Conservation (phyloP, 1,140 invertebrate species). For the Helicoverpa zea region DNA sequence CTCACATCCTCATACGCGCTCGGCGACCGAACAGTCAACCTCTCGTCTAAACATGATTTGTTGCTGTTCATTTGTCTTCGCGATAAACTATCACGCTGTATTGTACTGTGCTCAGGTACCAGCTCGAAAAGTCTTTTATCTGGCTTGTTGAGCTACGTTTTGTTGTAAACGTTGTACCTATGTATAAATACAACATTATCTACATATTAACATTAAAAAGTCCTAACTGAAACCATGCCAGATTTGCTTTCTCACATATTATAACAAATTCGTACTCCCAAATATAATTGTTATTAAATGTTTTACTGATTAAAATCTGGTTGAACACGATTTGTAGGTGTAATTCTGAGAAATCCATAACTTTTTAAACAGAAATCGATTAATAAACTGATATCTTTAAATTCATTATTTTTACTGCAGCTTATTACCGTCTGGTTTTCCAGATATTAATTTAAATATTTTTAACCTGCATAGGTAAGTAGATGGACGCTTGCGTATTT, state of each 20-base stretch:
- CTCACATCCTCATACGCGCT: conserved; percentile 42
- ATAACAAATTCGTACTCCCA: no score
- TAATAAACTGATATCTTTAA: no score
- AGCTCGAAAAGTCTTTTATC: conserved; percentile 28
- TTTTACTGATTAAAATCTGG: no score
- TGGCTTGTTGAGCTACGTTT: conserved; percentile 2
- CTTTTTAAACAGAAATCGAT: no score
- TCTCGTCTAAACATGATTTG: conserved; percentile 75
- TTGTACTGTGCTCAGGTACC: conserved; percentile 10
- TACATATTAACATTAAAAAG: not conserved
- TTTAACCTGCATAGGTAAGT: no score
- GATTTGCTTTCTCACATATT: not conserved
- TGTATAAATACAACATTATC: not conserved
- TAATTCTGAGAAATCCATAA: no score
- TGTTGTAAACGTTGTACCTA: conserved; percentile 5
- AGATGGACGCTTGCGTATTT: no score
- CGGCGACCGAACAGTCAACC: conserved; percentile 49
- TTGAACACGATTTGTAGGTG: no score
- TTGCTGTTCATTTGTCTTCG: conserved; percentile 68
- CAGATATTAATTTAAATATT: no score
- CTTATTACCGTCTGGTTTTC: no score
- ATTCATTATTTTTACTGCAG: no score
- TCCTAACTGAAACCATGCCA: not conserved
- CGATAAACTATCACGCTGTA: conserved; percentile 31
- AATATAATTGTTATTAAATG: no score